Evolutionary conservation across 1,140 invertebrate species (phyloP), one percentile per base, ranked within the genome.

Genomic region (Leptinotarsa undecemlineata): DNA sequence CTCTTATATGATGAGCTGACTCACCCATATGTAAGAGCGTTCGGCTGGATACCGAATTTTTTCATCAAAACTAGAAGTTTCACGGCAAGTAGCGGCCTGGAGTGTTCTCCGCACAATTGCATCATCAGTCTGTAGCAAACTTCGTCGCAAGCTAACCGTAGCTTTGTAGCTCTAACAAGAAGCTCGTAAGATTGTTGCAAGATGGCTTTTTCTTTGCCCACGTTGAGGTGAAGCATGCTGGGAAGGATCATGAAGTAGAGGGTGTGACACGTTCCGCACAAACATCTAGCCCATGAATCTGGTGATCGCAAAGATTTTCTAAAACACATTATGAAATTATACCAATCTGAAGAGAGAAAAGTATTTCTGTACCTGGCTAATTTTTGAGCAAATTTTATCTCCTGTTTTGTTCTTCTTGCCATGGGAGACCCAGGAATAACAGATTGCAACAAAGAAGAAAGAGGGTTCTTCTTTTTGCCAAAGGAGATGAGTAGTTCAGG

Each of bases 71-170:
- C 95, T 72, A 99, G 88, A 51, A 99, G 90, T 85, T 97, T 96
- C 0, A 99, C 96, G 5, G 98, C 98, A 77, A 99, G 86, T 61
- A 96, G 92, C 3, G 98, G 98, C 81, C 97, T 90, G 74, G 94
- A 93, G 83, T 98, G 95, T 74, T 96, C 92, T 11, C 98, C 97
- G 86, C 98, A 99, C 3, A 99, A 89, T 86, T 99, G 96, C 95
- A 99, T 98, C 91, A 99, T 94, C 42, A 98, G 94, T 78, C 98
- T 89, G 85, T 99, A 99, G 86, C 97, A 99, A 71, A 99, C 94
- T 89, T 99, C 97, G 88, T 99, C 97, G 82, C 94, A 94, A 20
- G 94, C 92, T 64, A 98, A 89, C 79, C 91, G 89, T 26, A 91
- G 86, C 76, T 93, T 92, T 76, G 96, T 94, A 84, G 97, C 95